Evolutionary conservation across 2,888 invertebrate species (phyloP).

Genomic region (Mechanitis mazaeus): DNA sequence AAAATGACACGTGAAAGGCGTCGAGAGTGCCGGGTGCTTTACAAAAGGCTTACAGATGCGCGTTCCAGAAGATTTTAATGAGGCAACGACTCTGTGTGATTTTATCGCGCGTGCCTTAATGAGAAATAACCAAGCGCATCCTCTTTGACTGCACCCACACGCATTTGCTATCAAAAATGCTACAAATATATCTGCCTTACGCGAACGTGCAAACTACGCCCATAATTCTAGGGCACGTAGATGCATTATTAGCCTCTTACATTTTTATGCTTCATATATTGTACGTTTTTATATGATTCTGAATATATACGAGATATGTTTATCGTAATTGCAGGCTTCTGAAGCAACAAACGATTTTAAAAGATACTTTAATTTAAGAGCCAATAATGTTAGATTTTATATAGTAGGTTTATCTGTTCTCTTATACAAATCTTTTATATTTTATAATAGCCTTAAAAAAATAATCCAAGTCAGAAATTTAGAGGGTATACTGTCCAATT

Average conservation of each 20-base stretch:
- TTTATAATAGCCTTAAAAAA: constrained; percentile 65
- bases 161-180: constrained; percentile 53
- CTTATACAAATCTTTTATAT: constrained; percentile 31
- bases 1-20: constrained; percentile 75
- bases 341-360: constrained; percentile 24
- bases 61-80: constrained; percentile 77
- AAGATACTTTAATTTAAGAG: constrained; percentile 8
- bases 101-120: constrained; percentile 74
- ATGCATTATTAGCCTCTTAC: constrained; percentile 32
- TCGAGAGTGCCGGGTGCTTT: constrained; percentile 65
- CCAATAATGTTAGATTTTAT: too few relatives aligned
- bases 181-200: constrained; percentile 41
- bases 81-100: constrained; percentile 76
- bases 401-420: neutral
- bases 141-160: constrained; percentile 65
- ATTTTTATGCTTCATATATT: constrained; percentile 34
- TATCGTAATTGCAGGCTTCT: constrained; percentile 26
- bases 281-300: constrained; percentile 30
- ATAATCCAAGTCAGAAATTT: constrained; percentile 64
- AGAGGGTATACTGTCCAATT: constrained; percentile 64
- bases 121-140: constrained; percentile 76
- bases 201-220: constrained; percentile 25
- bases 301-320: constrained; percentile 29
- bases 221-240: constrained; percentile 29
- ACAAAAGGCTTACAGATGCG: constrained; percentile 77